Base-by-base conservation (phyloP, 2,113 vertebrate species). In the Nothobranchius kuhntae region DNA sequence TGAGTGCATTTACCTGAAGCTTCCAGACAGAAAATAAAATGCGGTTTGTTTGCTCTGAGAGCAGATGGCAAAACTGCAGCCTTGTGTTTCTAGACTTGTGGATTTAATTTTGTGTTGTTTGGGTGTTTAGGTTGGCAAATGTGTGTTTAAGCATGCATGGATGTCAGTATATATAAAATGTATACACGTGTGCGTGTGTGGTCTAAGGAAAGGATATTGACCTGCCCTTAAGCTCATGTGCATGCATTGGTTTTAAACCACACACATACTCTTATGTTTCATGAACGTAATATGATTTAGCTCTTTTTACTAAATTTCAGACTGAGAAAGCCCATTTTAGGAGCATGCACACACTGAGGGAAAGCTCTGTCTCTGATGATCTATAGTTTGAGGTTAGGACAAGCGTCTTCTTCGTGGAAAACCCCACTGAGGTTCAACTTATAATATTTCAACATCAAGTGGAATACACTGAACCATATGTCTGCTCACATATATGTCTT, bases 401-500 rank as follows among this genome's bases (percentile, higher is more conserved):
- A 51, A 61, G 65, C 77, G 69, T 83, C 70, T 78, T 80, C 77
- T 82, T 86, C 78, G 86, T 78, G 81, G 65, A 78, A 40, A 86
- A 77, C 77, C 80, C 81, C 69, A 74, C 68, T 83, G 83, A 47
- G 73, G 76, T 85, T 71, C 59, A 53, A 68, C 76, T 71, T 35
- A 73, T 75, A 83, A 89, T 91, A 86, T 62, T 85, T 90, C 89
- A 91, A 72, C 87, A 88, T 91, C 78, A 57, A 26, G 68, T 30
- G 64, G 61, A 84, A 88, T 91, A 80, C 84, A 57, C 82, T 47
- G 51, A 84, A 87, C 84, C 86, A 91, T 91, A 89, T 91, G 89
- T 91, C 67, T 30, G 30, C 30, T 21, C 21, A 21, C 21, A 21
- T 21, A 21, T 21, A 21, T 21, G 70, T 71, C 72, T 64, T 71